Percentiles rank a stretch among this genome's conserved stretches.
Conservation (phyloP, 2,113 vertebrate genomes). For the Lamprologus callipterus region DNA sequence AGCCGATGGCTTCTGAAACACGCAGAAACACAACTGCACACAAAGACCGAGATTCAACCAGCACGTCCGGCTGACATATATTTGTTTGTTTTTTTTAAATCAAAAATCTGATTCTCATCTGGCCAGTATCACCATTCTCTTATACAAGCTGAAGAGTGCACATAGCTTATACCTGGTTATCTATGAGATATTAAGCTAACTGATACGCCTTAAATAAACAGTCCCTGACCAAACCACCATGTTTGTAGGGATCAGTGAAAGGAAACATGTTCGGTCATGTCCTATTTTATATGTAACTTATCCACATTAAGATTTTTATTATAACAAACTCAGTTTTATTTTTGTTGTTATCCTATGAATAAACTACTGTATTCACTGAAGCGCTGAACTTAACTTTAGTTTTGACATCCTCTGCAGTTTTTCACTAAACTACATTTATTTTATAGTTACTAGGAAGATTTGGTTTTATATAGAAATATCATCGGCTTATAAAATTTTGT, state of each 20-base stretch:
- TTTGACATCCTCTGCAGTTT: neutral
- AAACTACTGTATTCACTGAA: neutral
- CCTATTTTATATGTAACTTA: neutral
- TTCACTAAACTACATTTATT: neutral
- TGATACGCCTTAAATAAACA: neutral
- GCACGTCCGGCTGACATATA: neutral
- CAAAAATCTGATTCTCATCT: neutral
- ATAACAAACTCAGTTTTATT: neutral
- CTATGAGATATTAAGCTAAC: neutral
- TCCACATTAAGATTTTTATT: neutral
- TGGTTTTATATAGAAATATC: neutral
- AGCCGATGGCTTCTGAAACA: neutral
- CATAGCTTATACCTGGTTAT: neutral
- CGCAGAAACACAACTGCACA: conserved; percentile 16
- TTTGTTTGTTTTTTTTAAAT: neutral
- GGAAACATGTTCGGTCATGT: neutral
- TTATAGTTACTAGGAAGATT: neutral
- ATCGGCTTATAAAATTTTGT: neutral
- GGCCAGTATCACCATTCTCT: neutral
- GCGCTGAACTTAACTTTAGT: neutral
- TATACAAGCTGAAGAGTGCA: neutral
- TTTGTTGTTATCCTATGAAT: neutral
- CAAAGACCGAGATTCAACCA: neutral
- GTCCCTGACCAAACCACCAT: neutral
- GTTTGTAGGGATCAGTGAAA: neutral